A percentile compares a stretch with the other conserved stretches of the same genome.
These are phyloP conservation scores for Mellivora capensis DNA, from an alignment of 2,113 vertebrate species.

Conservation along the genomic window DNA sequence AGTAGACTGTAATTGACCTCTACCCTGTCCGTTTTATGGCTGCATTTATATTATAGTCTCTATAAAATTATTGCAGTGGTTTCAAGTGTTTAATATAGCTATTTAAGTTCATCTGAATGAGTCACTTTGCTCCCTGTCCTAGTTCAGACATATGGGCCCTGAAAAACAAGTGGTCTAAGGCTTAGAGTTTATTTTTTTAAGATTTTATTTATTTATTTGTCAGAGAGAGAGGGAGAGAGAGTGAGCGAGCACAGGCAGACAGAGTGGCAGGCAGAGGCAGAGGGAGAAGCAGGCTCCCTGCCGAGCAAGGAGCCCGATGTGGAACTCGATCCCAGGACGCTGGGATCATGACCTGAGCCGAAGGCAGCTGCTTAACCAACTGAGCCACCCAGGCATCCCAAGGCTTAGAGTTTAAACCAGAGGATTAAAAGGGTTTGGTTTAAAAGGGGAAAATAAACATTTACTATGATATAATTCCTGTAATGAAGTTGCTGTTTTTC, in stretches of 20 bases:
- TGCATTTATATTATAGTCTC: background rate
- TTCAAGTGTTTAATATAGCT: background rate
- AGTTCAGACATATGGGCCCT: background rate
- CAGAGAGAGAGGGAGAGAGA: no score
- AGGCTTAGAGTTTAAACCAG: background rate
- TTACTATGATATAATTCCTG: background rate
- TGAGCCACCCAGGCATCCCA: no score
- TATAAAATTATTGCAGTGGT: background rate
- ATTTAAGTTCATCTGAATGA: background rate
- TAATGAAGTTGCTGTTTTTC: slow-evolving; percentile 14
- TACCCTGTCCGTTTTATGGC: background rate
- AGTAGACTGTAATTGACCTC: background rate
- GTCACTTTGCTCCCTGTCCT: background rate
- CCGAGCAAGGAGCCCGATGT: no score
- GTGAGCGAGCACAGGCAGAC: no score
- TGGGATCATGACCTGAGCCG: no score
- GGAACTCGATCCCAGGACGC: no score
- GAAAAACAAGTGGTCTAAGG: background rate
- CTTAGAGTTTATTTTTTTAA: background rate
- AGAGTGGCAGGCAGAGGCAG: no score
- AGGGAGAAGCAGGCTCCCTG: no score
- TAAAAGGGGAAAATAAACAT: background rate
- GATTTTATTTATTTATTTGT: no score
- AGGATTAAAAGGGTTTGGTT: no score
- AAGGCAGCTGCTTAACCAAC: no score